These are phyloP conservation scores for Silvanus unidentatus DNA, from an alignment of 2,888 invertebrate genomes.

Conservation along the genomic window DNA sequence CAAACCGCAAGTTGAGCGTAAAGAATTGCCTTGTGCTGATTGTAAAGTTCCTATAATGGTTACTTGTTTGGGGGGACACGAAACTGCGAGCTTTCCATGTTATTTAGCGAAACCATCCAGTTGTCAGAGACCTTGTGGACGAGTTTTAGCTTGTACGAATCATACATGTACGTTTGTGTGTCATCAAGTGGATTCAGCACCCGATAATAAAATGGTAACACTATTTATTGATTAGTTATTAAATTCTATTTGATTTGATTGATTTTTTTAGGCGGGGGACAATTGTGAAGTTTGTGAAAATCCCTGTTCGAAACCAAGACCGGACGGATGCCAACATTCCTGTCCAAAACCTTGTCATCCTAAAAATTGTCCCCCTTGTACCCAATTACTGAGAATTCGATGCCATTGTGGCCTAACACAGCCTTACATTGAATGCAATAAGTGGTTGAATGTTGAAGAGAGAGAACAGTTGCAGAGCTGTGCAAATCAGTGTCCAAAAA, in stretches of 20 bases:
- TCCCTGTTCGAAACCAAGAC: conserved; percentile 59
- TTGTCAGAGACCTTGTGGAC: conserved; percentile 75
- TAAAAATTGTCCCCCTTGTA: conserved; percentile 70
- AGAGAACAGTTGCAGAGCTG: conserved; percentile 53
- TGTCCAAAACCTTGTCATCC: conserved; percentile 69
- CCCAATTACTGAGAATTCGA: conserved; percentile 58
- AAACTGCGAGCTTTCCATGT: conserved; percentile 62
- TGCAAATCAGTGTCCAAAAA: conserved; percentile 80
- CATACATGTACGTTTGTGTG: conserved; percentile 71
- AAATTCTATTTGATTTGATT: conserved; percentile 9
- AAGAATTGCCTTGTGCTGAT: conserved; percentile 62
- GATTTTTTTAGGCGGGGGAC: conserved; percentile 38
- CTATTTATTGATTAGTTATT: conserved; percentile 2
- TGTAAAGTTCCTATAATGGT: conserved; percentile 65
- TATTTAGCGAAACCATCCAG: conserved; percentile 64
- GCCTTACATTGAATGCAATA: conserved; percentile 67
- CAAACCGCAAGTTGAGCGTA: conserved; percentile 46
- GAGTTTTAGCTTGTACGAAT: conserved; percentile 66
- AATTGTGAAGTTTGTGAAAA: conserved; percentile 56
- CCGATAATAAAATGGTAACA: conserved; percentile 31
- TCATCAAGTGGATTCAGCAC: conserved; percentile 57
- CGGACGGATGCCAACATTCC: conserved; percentile 67
- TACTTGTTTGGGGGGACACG: conserved; percentile 64
- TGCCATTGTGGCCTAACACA: conserved; percentile 82
- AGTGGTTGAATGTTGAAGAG: conserved; percentile 53